Evolutionary conservation across 2,888 invertebrate species (phyloP).

Genomic region (Galerucella calmariensis): DNA sequence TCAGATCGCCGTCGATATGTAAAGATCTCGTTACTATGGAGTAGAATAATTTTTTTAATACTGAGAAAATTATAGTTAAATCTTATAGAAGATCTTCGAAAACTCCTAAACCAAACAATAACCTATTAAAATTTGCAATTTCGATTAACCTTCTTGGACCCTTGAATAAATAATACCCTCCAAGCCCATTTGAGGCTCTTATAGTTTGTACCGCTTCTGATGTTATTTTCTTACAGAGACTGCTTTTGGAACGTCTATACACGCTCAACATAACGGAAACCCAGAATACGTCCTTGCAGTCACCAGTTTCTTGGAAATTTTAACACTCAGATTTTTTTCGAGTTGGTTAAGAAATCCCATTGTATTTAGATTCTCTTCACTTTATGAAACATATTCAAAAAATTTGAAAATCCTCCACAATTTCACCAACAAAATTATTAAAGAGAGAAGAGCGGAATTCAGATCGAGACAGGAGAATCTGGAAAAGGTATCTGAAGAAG

Average conservation of each 20-base stretch:
- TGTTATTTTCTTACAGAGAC: conserved; percentile 64
- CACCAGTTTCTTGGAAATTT: conserved; percentile 50
- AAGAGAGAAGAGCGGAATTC: conserved; percentile 62
- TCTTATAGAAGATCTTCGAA: too few relatives aligned
- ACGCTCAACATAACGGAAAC: conserved; percentile 61
- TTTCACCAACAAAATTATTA: conserved; percentile 70
- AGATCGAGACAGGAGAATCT: conserved; percentile 36
- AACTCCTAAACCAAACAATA: too few relatives aligned
- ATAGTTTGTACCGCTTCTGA: background rate
- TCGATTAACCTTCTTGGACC: too few relatives aligned
- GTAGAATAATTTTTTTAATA: too few relatives aligned
- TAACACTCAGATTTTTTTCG: conserved; percentile 52
- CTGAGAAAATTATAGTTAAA: too few relatives aligned
- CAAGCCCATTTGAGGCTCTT: too few relatives aligned
- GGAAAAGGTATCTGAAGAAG: conserved; percentile 41
- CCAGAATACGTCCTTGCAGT: conserved; percentile 66
- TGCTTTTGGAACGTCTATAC: conserved; percentile 70
- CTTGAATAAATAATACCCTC: too few relatives aligned
- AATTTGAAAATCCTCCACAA: conserved; percentile 67
- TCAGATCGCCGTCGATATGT: too few relatives aligned
- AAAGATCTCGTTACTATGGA: too few relatives aligned
- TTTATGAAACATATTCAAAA: conserved; percentile 62
- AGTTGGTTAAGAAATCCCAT: conserved; percentile 50
- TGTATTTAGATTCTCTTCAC: conserved; percentile 49
- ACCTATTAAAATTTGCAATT: too few relatives aligned